Evolutionary conservation across 2,888 invertebrate species (phyloP).

Genomic region (Chloroclystis v-ata): DNA sequence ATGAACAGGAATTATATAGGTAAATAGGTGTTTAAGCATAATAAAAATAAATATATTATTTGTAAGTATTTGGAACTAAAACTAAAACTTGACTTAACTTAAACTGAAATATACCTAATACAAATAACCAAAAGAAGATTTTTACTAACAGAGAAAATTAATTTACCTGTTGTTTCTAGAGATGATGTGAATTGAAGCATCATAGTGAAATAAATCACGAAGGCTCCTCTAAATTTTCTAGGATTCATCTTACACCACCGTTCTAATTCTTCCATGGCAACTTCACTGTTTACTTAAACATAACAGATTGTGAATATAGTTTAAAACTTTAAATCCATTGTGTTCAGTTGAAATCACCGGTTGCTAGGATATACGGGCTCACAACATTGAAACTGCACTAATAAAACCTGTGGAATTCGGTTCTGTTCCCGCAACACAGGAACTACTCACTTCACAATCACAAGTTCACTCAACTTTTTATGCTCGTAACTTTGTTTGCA

Average conservation of each 20-base stretch:
- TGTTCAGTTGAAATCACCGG: constrained; percentile 30
- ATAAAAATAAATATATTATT: too few species aligned
- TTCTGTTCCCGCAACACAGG: constrained; percentile 42
- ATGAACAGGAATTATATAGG: too few species aligned
- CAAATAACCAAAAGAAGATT: too few species aligned
- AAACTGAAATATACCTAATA: too few species aligned
- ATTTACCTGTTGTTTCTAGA: constrained; percentile 58
- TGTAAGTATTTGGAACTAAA: too few species aligned
- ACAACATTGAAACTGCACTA: constrained; percentile 58
- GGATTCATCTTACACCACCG: constrained; percentile 63
- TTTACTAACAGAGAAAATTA: not conserved
- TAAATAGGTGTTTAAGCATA: too few species aligned
- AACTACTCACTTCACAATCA: constrained; percentile 47
- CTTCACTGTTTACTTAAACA: constrained; percentile 18
- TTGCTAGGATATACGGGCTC: constrained; percentile 68
- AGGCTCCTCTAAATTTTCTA: constrained; percentile 43
- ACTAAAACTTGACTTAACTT: too few species aligned
- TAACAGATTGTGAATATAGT: not conserved
- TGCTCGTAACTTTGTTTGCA: constrained; percentile 43
- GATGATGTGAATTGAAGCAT: constrained; percentile 37
- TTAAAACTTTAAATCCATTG: constrained; percentile 13
- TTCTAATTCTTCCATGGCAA: constrained; percentile 67
- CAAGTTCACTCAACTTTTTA: constrained; percentile 73
- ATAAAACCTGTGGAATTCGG: constrained; percentile 64
- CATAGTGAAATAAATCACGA: constrained; percentile 36